Percentiles rank a stretch among this genome's conserved stretches.
Evolutionary conservation across 2,797 vertebrate species (phyloP).

Genomic region (Hypotaenidia okinawae): DNA sequence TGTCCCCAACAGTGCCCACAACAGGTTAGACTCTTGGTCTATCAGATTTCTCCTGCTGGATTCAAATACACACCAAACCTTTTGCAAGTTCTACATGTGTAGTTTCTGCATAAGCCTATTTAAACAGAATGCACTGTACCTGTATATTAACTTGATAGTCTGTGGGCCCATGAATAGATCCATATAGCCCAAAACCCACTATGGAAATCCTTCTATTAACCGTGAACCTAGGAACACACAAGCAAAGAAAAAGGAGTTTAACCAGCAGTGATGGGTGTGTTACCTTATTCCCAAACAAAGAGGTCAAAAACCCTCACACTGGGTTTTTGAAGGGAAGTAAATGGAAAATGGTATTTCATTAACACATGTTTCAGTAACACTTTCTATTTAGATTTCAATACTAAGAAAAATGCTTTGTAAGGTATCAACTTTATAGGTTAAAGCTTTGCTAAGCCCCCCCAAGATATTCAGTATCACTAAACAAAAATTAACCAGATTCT

Average conservation of each 20-base stretch:
- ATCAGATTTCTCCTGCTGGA: neutral
- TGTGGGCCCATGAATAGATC: constrained; percentile 96
- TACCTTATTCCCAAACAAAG: neutral
- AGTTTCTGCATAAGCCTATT: neutral
- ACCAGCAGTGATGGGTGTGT: neutral
- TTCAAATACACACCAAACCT: neutral
- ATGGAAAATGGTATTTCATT: neutral
- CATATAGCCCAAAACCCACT: constrained; percentile 96
- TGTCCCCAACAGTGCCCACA: neutral
- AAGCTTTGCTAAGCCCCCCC: neutral
- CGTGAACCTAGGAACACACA: constrained; percentile 84
- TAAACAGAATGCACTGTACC: constrained; percentile 75
- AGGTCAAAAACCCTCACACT: neutral
- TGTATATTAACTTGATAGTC: constrained; percentile 99
- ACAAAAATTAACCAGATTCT: neutral
- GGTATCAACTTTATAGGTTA: neutral
- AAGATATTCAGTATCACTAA: neutral
- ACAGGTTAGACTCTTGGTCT: neutral
- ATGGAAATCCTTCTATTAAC: constrained; percentile 96
- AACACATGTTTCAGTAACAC: neutral
- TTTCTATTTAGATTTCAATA: neutral
- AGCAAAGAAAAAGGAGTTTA: neutral
- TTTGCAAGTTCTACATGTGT: neutral
- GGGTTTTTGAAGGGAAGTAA: too few species aligned
- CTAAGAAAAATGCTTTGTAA: neutral